Conservation (phyloP, 2,797 vertebrate species). For the Lacerta bilineata region DNA sequence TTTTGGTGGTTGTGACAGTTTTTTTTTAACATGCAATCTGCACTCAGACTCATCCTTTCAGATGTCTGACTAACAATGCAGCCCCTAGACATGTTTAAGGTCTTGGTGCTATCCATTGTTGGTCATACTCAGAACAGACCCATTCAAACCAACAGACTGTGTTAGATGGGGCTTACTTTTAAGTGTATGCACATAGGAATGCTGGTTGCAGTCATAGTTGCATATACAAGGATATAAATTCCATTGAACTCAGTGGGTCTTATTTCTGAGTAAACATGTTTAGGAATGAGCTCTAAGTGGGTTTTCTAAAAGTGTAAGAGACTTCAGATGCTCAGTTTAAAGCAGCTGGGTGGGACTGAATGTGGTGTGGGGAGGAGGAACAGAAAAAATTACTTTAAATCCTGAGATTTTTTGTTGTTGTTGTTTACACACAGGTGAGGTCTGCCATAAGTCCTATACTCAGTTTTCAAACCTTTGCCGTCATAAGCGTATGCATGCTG, state of each 20-base stretch:
- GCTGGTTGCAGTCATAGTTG: neutral
- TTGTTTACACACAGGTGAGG: slow-evolving; percentile 93
- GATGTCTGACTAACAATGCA: neutral
- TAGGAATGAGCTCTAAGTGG: slow-evolving; percentile 12
- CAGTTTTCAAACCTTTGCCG: slow-evolving; percentile 99
- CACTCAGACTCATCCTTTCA: neutral
- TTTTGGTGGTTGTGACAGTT: neutral
- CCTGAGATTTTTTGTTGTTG: slow-evolving; percentile 83
- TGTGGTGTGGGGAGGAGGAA: slow-evolving; percentile 61
- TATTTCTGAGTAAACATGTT: neutral
- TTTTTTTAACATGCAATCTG: neutral
- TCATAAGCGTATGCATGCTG: slow-evolving; percentile 99
- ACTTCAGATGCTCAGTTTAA: slow-evolving; percentile 58
- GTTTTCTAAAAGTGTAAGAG: slow-evolving; percentile 36
- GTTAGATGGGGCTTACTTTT: neutral
- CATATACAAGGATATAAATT: neutral
- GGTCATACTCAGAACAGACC: neutral
- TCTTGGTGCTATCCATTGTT: too few species aligned
- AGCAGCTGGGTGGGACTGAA: slow-evolving; percentile 49
- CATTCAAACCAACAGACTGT: neutral
- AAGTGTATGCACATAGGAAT: neutral
- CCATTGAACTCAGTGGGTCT: neutral
- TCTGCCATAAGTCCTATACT: slow-evolving; percentile 99
- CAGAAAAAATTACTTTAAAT: slow-evolving; percentile 77
- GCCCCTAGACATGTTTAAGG: neutral